Evolutionary conservation across 2,113 vertebrate genomes (phyloP).

Genomic region (Melierax canorus): DNA sequence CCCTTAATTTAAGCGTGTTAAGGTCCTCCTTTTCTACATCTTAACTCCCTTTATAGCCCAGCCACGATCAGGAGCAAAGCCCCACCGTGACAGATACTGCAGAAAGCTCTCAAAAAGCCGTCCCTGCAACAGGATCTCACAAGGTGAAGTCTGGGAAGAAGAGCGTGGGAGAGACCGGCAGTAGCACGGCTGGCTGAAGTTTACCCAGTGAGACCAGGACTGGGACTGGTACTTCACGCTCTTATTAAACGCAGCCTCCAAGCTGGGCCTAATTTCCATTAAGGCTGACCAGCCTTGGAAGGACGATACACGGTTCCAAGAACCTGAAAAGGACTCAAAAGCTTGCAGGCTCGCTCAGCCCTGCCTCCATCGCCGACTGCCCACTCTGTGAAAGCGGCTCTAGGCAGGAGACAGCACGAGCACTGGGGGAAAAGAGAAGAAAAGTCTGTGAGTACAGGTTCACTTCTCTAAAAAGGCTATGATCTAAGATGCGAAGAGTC

Average conservation of each 20-base stretch:
- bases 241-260: background rate
- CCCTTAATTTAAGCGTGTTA: background rate
- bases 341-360: background rate
- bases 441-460: background rate
- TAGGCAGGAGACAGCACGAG: background rate
- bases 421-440: too few relatives aligned
- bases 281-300: background rate
- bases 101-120: background rate
- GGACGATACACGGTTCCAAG: background rate
- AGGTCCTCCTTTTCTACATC: background rate
- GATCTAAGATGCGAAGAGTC: background rate
- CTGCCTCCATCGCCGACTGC: fast-evolving
- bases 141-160: background rate
- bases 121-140: background rate
- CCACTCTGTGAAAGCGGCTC: background rate
- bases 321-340: background rate
- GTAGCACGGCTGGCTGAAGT: background rate
- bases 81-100: background rate
- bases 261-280: background rate
- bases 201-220: too few relatives aligned
- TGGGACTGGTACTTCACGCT: background rate
- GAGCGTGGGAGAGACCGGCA: background rate
- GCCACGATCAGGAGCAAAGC: background rate
- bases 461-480: background rate
- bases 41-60: background rate